phyloP scores from a whole-genome alignment of 2,797 vertebrate genomes.

The Lutjanus campechanus region DNA sequence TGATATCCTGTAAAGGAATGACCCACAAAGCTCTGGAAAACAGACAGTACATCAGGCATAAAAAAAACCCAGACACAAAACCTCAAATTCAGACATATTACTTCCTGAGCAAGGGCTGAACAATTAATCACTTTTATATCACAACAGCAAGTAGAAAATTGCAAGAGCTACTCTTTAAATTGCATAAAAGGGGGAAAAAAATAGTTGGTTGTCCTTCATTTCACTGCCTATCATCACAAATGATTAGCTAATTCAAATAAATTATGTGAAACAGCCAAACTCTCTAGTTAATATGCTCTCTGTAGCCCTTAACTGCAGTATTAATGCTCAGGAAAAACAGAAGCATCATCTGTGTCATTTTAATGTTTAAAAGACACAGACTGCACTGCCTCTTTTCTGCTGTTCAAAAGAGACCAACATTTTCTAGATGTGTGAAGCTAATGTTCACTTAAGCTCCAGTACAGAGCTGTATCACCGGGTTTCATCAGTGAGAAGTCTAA shows the following conservation, averaged over 20 bases:
- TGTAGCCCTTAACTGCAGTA: too few relatives aligned
- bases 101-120: background rate
- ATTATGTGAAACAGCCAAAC: too few relatives aligned
- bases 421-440: background rate
- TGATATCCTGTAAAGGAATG: conserved; percentile 18
- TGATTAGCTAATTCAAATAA: too few relatives aligned
- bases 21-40: background rate
- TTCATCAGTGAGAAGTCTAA: background rate
- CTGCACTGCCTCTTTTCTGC: background rate
- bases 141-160: background rate
- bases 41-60: background rate
- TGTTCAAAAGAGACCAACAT: too few relatives aligned
- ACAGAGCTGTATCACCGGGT: background rate
- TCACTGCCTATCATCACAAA: background rate
- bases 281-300: too few relatives aligned
- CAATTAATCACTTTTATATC: background rate
- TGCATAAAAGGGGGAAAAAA: too few relatives aligned
- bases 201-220: background rate
- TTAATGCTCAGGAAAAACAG: background rate
- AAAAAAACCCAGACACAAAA: background rate
- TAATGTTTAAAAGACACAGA: background rate
- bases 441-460: background rate
- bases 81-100: background rate
- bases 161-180: background rate
- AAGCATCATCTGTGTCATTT: background rate